Evolutionary conservation across 2,888 invertebrate genomes (phyloP), one percentile per base, ranked within the genome.

Genomic region (Panzeria rudis): DNA sequence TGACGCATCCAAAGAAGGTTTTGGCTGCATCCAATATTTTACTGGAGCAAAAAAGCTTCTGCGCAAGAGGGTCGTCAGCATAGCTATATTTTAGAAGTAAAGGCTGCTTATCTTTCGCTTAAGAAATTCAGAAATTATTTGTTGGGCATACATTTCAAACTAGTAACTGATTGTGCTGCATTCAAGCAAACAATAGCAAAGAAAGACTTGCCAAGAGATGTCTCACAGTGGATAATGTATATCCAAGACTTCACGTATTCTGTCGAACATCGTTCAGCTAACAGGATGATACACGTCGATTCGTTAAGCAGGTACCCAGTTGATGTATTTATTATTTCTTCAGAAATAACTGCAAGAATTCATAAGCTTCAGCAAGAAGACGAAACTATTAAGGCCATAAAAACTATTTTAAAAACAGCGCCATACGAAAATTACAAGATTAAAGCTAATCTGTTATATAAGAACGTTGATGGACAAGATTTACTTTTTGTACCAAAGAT

Each of bases 171-270:
- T 11, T 38, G 38, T 38, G 38, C 38, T 3, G 38, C 38, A n/a
- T 86, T 86, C 32, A 56, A 69, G 15, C 38, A 68, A 71, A 87
- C 80, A 8, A 78, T 86, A 66, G 35, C 73, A 23, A 86, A 86
- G 50, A 61, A 62, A 7, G 83, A 86, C 20, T 68, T 86, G 8
- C 77, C 83, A 6, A 32, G 64, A 13, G 62, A 77, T 52, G 82
- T 77, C 9, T 69, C 86, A 9, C 71, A 72, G 23, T 86, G 86
- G 86, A 86, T 59, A 9, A 11, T 86, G 13, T 83, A 83, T 44
- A 50, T 86, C 6, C 81, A 86, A 41, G 84, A 86, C 11, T n/a
- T n/a, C 83, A 83, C 68, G 69, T 87, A 86, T 17, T 13, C n/a
- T 1, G 71, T 87, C 2, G 86, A 86, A 32, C 85, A 87, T 32